Base-by-base conservation (phyloP, 2,113 vertebrate genomes). In the Stictonetta naevosa region DNA sequence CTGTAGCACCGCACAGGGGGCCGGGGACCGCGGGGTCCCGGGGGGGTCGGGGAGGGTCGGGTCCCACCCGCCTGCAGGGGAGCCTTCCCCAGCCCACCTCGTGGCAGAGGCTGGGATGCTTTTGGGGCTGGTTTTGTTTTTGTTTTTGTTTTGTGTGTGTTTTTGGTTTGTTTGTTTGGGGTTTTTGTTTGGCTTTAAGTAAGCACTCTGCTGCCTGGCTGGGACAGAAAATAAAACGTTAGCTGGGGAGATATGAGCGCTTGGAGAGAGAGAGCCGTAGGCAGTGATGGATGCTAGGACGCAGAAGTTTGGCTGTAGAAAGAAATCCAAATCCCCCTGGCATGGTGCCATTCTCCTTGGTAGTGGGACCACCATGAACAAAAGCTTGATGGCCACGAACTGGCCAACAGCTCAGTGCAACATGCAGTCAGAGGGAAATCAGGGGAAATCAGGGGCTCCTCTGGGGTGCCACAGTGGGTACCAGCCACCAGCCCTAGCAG, bases 221-320 rank as follows among this genome's bases (percentile, higher is more conserved):
- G 46, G 10, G 22, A 53, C 36, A 19, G 59, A 73, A 55, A 71
- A 31, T 7, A 42, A 34, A 52, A 38, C 0, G 1, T 36, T 33
- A 56, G 12, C 34, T 5, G 0, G 1, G 19, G 29, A 42, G 8
- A n/a, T 7, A 11, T 0, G 8, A 67, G 15, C 6, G 1, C 8
- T 38, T n/a, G 21, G 31, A 48, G 26, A 19, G 2, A 10, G 2
- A n/a, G 2, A 59, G 28, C 11, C 52, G 25, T 26, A 31, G 13
- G 21, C 31, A 29, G 21, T 13, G 8, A 1, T 16, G 4, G 7
- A 12, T 52, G 14, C 2, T 28, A 38, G 33, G 52, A 75, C 28
- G 31, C 19, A 67, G 79, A 28, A 76, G 4, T 11, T 73, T 6
- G 0, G 14, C 63, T 66, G 8, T 25, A 62, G 33, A 55, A 73